Evolutionary conservation across 2,113 vertebrate genomes (phyloP), one percentile per base, ranked within the genome.

Genomic region (Apus apus): DNA sequence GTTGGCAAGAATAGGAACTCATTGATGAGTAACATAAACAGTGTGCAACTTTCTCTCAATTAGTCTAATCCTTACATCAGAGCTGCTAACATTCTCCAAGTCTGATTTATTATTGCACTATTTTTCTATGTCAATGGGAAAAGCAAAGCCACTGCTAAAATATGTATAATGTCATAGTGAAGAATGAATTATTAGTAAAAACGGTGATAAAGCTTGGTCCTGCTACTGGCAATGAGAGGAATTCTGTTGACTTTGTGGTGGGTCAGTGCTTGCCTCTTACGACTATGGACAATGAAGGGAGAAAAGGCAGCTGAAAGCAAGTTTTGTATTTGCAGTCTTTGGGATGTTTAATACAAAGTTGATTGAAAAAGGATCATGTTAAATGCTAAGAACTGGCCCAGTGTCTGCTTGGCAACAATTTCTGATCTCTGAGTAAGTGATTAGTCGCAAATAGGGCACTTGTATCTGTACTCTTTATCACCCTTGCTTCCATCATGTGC

Each of bases 161-260:
- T 61, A n/a, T 1, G 1, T 27, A 15, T 15, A 15, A 23, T 71
- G 19, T 54, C 26, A 64, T 74, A 71, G 61, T 29, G 5, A 77
- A 34, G 22, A 74, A 77, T 88, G 46, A 91, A 67, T 86, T 96
- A n/a, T 85, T 90, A 93, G 74, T 91, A 79, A 77, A 85, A 93
- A 21, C 61, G 72, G 67, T 38, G 81, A 51, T 70, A 73, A 88
- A 86, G 11, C 25, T 58, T 67, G 8, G 38, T 68, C 60, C 71
- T 80, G 34, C 72, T 74, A 13, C 60, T 48, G 71, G 51, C 78
- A 81, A 15, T 93, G 90, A 74, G 90, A 93, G 75, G 65, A 83
- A 36, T 40, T 85, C 48, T 90, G 67, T 76, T 90, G 75, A 86
- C 65, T 92, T 90, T 48, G 18, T 48, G 18, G 10, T 64, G 51